These are phyloP conservation scores for Leuctra nigra DNA, from an alignment of 2,888 invertebrate genomes.

Conservation along the genomic window DNA sequence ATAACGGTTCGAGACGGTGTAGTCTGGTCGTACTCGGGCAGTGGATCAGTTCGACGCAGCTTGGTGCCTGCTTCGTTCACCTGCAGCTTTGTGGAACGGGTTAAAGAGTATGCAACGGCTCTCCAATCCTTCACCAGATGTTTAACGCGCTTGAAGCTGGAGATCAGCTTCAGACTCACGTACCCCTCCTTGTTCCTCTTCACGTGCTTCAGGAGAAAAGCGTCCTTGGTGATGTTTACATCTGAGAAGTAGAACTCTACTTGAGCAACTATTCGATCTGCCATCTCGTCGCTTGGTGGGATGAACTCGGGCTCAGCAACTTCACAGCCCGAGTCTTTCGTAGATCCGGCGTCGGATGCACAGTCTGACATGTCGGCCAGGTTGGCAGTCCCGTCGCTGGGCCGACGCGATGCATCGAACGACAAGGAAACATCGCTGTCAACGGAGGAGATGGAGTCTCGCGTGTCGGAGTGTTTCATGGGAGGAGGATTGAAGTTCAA, in stretches of 20 bases:
- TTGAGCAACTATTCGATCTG: conserved; percentile 72
- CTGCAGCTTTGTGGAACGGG: conserved; percentile 71
- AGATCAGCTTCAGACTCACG: conserved; percentile 89
- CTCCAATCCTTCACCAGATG: conserved; percentile 92
- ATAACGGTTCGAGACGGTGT: conserved; percentile 88
- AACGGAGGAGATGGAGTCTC: conserved; percentile 54
- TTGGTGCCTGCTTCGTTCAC: conserved; percentile 90
- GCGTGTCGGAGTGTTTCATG: conserved; percentile 48
- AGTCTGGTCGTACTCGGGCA: conserved; percentile 88
- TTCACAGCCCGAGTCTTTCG: conserved; percentile 47
- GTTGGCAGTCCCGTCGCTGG: conserved; percentile 51
- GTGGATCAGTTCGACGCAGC: conserved; percentile 71
- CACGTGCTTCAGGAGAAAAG: conserved; percentile 91
- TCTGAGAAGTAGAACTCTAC: conserved; percentile 96
- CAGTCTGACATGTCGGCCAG: conserved; percentile 59
- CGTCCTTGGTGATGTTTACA: conserved; percentile 90
- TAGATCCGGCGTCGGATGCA: conserved; percentile 56
- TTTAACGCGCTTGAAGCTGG: conserved; percentile 92
- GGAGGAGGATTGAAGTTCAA: conserved; percentile 40
- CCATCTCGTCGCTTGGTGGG: conserved; percentile 65
- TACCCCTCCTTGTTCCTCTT: conserved; percentile 92
- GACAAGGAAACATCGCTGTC: conserved; percentile 54
- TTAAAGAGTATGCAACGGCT: conserved; percentile 80
- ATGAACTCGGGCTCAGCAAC: conserved; percentile 51
- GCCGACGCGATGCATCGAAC: conserved; percentile 42